phyloP scores from a whole-genome alignment of 2,888 invertebrate genomes.

The Drosophila quinaria region DNA sequence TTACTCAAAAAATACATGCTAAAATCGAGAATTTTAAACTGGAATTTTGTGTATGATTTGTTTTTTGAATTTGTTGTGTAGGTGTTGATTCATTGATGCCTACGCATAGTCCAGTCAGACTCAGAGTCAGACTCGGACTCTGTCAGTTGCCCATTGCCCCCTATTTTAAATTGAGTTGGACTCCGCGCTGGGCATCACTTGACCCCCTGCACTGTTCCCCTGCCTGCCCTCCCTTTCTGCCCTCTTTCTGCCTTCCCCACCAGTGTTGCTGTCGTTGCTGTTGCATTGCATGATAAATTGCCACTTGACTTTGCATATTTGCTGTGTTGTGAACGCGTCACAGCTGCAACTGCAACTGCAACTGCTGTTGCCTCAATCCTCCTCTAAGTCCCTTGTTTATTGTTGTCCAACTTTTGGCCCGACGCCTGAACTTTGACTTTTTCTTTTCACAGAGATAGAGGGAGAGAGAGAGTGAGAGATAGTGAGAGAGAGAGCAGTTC shows the following conservation, averaged over 20 bases:
- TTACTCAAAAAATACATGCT: too few relatives aligned
- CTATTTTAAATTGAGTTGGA: constrained; percentile 68
- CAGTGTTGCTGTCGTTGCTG: constrained; percentile 16
- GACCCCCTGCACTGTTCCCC: constrained; percentile 57
- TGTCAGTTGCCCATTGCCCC: constrained; percentile 26
- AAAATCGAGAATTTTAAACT: too few relatives aligned
- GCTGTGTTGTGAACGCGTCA: constrained; percentile 60
- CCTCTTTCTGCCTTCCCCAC: constrained; percentile 4
- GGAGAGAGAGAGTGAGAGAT: too few relatives aligned
- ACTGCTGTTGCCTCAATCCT: constrained; percentile 19
- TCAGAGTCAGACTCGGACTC: not conserved
- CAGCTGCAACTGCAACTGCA: constrained; percentile 23
- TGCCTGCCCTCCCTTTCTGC: not conserved
- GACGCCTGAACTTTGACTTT: constrained; percentile 69
- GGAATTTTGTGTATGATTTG: too few relatives aligned
- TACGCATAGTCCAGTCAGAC: constrained; percentile 28
- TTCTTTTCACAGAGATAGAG: not conserved
- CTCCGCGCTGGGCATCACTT: constrained; percentile 56
- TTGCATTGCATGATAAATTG: constrained; percentile 76
- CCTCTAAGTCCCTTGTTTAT: constrained; percentile 44
- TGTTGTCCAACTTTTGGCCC: constrained; percentile 59
- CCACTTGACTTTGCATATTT: constrained; percentile 82
- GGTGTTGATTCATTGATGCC: constrained; percentile 65
- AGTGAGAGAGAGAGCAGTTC: constrained; percentile 9
- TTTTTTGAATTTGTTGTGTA: constrained; percentile 23